These are phyloP conservation scores for Propithecus perrieri DNA, from an alignment of 2,797 vertebrate genomes.

Conservation along the genomic window DNA sequence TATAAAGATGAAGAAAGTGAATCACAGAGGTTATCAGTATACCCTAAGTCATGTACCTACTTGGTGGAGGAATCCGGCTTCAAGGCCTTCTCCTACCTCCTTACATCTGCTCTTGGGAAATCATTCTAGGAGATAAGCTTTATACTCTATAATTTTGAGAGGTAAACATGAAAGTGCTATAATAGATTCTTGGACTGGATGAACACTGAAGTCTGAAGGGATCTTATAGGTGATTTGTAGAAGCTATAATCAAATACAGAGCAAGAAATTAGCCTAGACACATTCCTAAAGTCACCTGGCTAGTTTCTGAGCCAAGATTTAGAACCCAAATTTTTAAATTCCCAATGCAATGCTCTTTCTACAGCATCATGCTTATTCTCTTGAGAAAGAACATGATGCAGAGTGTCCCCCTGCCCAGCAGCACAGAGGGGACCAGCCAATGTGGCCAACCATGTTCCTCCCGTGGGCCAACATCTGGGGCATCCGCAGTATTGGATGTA, in stretches of 20 bases:
- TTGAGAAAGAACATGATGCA: not conserved
- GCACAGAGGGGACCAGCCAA: not conserved
- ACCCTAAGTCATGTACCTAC: not conserved
- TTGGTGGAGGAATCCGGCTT: not conserved
- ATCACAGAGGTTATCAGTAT: not conserved
- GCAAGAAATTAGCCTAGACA: not conserved
- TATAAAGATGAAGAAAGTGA: not conserved
- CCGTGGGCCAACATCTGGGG: not conserved
- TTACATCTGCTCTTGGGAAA: not conserved
- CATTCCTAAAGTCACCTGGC: not conserved
- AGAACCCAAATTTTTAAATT: not conserved
- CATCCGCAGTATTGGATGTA: not conserved
- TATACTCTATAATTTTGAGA: not conserved
- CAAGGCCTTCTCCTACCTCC: not conserved
- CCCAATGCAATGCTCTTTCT: not conserved
- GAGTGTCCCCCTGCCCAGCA: not conserved
- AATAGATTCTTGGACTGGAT: not conserved
- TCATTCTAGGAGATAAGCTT: not conserved
- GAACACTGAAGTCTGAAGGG: not conserved
- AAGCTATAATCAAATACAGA: not conserved
- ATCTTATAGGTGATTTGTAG: not conserved
- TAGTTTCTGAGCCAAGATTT: not conserved
- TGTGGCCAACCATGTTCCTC: not conserved
- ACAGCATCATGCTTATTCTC: not conserved
- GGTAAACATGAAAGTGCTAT: not conserved